These are phyloP conservation scores for Hirundichthys speculiger DNA, from an alignment of 2,113 vertebrate species.

Conservation along the genomic window DNA sequence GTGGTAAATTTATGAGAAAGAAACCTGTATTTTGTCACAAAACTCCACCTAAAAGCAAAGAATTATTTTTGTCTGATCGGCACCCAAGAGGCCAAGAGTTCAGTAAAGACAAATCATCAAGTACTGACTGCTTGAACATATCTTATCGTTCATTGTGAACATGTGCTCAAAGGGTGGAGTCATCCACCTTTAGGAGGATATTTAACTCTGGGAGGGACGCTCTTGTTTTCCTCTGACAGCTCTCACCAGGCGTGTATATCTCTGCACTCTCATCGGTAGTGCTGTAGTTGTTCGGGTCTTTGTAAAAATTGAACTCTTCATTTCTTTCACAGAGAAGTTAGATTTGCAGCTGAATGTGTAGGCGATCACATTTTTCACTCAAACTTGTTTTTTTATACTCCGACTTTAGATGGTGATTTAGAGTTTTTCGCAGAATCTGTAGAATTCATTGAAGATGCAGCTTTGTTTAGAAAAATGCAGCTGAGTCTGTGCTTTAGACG, in stretches of 20 bases:
- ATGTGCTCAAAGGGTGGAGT: no score
- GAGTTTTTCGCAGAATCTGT: conserved; percentile 1
- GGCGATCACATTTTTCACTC: not conserved
- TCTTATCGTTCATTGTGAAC: no score
- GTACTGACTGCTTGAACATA: no score
- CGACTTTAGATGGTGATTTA: conserved; percentile 7
- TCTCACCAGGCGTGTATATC: no score
- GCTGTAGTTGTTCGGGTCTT: not conserved
- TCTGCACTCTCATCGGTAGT: not conserved
- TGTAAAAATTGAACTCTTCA: not conserved
- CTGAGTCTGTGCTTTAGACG: conserved; percentile 1
- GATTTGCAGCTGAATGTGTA: not conserved
- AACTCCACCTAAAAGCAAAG: no score
- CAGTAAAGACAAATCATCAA: no score
- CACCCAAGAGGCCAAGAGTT: no score
- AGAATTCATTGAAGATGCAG: not conserved
- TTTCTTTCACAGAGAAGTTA: not conserved
- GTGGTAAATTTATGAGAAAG: no score
- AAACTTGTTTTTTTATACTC: conserved; percentile 40
- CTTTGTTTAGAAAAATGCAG: conserved; percentile 12
- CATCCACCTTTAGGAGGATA: no score
- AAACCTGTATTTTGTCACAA: no score
- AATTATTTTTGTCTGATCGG: no score
- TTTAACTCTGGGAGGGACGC: no score
- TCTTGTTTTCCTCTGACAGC: not conserved